A percentile compares a stretch with the other conserved stretches of the same genome.
These are phyloP conservation scores for Rhynchonycteris naso DNA, from an alignment of 2,797 vertebrate genomes.

Conservation along the genomic window DNA sequence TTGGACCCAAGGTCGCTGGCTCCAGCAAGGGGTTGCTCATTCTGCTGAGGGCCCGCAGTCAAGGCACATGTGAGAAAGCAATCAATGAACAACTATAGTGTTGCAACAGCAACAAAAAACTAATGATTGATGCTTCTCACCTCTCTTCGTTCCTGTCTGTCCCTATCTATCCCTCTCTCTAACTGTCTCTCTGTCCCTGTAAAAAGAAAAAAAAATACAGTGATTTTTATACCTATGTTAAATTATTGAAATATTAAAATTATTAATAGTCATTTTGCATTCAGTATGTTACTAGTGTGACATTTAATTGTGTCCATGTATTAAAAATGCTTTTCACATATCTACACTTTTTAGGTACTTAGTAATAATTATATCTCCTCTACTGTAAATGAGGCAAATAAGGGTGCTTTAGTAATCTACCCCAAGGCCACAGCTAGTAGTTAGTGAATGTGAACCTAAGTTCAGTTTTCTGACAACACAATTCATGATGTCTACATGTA, in stretches of 20 bases:
- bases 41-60: no score
- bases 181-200: no score
- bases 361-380: background rate
- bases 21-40: no score
- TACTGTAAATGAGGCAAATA: background rate
- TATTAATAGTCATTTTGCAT: background rate
- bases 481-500: background rate
- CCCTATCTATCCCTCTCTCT: no score
- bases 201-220: background rate
- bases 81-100: no score
- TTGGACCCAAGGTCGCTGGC: no score
- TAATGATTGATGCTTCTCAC: no score
- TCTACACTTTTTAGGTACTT: background rate
- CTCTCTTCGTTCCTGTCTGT: no score
- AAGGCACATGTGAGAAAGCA: no score
- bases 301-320: conserved; percentile 12
- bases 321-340: background rate
- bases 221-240: background rate
- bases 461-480: background rate
- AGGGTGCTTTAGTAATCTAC: background rate
- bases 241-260: background rate
- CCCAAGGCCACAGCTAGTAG: background rate
- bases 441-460: background rate
- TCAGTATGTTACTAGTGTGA: background rate
- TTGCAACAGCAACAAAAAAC: no score